Evolutionary conservation across 2,113 vertebrate genomes (phyloP).

Genomic region (Amia ocellicauda): DNA sequence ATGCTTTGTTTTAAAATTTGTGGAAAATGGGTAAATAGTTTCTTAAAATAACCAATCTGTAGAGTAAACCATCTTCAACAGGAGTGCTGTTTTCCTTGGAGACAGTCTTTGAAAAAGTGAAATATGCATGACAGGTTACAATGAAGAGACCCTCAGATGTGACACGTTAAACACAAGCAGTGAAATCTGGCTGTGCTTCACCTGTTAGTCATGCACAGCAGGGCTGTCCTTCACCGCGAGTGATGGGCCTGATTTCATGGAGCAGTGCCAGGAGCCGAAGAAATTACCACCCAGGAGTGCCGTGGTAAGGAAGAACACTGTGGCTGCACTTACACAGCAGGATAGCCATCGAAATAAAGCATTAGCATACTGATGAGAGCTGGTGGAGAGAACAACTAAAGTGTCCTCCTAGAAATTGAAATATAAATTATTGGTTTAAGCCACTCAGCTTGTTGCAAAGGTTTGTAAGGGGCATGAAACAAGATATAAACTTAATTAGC

Average conservation of each 20-base stretch:
- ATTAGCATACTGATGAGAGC: slow-evolving; percentile 29
- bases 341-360: slow-evolving; percentile 29
- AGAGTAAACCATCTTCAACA: background rate
- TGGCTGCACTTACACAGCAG: slow-evolving; percentile 35
- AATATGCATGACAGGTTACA: slow-evolving; percentile 31
- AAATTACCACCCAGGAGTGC: slow-evolving; percentile 41
- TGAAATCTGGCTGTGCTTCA: slow-evolving; percentile 48
- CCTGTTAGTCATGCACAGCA: slow-evolving; percentile 47
- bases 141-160: slow-evolving; percentile 36
- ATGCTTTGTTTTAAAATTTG: no score
- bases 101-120: slow-evolving; percentile 21
- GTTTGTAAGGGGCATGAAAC: slow-evolving; percentile 1
- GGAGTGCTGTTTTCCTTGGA: slow-evolving; percentile 9
- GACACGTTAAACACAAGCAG: slow-evolving; percentile 24
- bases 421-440: slow-evolving; percentile 10
- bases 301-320: slow-evolving; percentile 39
- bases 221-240: slow-evolving; percentile 42
- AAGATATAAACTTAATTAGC: slow-evolving; percentile 6
- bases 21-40: no score
- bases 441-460: slow-evolving; percentile 3
- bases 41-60: background rate
- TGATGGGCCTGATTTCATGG: slow-evolving; percentile 49
- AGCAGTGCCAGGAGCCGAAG: slow-evolving; percentile 28
- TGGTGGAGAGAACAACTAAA: background rate
- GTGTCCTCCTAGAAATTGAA: slow-evolving; percentile 11